A percentile compares a stretch with the other conserved stretches of the same genome.
These are phyloP conservation scores for Leptura quadrifasciata DNA, from an alignment of 2,888 invertebrate species.

Conservation along the genomic window DNA sequence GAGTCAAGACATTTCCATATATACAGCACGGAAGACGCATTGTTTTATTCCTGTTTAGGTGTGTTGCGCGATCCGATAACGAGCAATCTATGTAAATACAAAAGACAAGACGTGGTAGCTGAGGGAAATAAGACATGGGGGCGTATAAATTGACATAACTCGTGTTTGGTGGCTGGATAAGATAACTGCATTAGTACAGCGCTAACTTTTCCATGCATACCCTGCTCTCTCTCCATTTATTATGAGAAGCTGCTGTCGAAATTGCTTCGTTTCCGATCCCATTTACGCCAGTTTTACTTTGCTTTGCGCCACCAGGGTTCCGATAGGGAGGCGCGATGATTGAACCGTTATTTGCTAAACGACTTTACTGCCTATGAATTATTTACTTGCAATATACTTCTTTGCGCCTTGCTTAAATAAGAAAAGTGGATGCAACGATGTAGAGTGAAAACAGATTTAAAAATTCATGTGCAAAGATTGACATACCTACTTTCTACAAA, in stretches of 20 bases:
- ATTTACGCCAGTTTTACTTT: slow-evolving; percentile 57
- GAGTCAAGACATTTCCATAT: slow-evolving; percentile 26
- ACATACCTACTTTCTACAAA: neutral
- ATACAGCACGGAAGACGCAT: slow-evolving; percentile 29
- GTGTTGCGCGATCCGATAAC: slow-evolving; percentile 49
- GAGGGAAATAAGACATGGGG: slow-evolving; percentile 48
- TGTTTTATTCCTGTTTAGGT: slow-evolving; percentile 39
- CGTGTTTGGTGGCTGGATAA: slow-evolving; percentile 63
- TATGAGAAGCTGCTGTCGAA: slow-evolving; percentile 52
- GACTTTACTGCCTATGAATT: slow-evolving; percentile 48
- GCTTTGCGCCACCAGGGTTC: slow-evolving; percentile 33
- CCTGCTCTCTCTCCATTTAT: slow-evolving; percentile 40
- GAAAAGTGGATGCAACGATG: neutral
- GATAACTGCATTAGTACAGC: slow-evolving; percentile 64
- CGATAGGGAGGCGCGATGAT: slow-evolving; percentile 46
- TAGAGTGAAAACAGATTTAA: neutral
- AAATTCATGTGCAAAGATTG: neutral
- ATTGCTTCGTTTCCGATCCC: slow-evolving; percentile 58
- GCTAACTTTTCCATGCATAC: slow-evolving; percentile 40
- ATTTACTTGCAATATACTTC: slow-evolving; percentile 46
- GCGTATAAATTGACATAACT: slow-evolving; percentile 67
- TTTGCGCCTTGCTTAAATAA: slow-evolving; percentile 17
- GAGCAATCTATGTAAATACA: slow-evolving; percentile 56
- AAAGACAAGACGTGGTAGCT: slow-evolving; percentile 35
- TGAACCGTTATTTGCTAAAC: slow-evolving; percentile 50